These are phyloP conservation scores for Dusona sp. DNA, from an alignment of 2,888 invertebrate genomes.

Conservation along the genomic window DNA sequence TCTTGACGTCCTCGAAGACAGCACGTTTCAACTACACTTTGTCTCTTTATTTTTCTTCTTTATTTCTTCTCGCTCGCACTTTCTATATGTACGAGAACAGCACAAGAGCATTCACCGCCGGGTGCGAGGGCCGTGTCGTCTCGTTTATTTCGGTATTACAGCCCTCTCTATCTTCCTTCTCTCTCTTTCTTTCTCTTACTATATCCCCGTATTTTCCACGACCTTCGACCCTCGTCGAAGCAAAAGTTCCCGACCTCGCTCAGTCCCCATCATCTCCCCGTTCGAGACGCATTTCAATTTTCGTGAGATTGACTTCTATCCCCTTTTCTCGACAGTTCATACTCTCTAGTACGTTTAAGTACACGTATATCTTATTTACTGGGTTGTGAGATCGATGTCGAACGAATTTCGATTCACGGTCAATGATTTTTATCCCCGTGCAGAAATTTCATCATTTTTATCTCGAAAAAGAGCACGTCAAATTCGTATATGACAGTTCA, in stretches of 20 bases:
- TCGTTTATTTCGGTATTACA: slow-evolving; percentile 62
- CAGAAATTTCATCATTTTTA: neutral
- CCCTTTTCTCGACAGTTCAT: slow-evolving; percentile 35
- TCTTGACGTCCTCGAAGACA: neutral
- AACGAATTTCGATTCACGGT: slow-evolving; percentile 2
- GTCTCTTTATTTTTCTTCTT: slow-evolving; percentile 1
- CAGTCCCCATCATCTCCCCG: slow-evolving; percentile 25
- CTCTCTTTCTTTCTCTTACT: neutral
- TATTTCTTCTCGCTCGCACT: slow-evolving; percentile 8
- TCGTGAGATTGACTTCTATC: slow-evolving; percentile 56
- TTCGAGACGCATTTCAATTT: slow-evolving; percentile 61
- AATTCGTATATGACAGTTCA: neutral
- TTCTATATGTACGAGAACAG: slow-evolving; percentile 13
- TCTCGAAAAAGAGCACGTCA: neutral
- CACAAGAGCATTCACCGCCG: neutral
- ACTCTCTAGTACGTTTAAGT: slow-evolving; percentile 3
- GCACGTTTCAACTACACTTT: slow-evolving; percentile 7
- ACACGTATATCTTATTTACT: slow-evolving; percentile 3
- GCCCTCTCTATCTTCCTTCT: slow-evolving; percentile 1
- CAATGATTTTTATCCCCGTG: neutral
- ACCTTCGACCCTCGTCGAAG: slow-evolving; percentile 38
- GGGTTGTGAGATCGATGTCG: neutral
- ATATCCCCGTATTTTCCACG: slow-evolving; percentile 35
- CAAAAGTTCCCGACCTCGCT: slow-evolving; percentile 56
- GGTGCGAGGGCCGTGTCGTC: slow-evolving; percentile 25